A percentile compares a stretch with the other conserved stretches of the same genome.
Evolutionary conservation across 2,797 vertebrate species (phyloP).

Genomic region (Babyrousa celebensis): DNA sequence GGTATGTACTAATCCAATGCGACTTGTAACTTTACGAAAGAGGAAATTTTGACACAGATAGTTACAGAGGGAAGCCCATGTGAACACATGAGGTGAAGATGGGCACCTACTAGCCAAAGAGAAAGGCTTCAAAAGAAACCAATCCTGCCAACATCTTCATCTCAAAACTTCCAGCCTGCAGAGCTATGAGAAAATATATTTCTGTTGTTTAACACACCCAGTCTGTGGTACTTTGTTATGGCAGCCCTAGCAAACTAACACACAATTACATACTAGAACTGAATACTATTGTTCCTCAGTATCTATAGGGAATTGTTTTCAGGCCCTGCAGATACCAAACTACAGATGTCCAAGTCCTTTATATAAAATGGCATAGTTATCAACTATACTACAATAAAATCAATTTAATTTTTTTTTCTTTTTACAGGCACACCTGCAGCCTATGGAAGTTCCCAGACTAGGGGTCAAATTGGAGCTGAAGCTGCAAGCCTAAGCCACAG

Average conservation of each 20-base stretch:
- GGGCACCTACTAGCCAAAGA: not conserved
- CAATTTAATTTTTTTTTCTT: too few relatives aligned
- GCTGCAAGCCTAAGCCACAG: too few relatives aligned
- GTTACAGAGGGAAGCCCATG: not conserved
- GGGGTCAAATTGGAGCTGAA: too few relatives aligned
- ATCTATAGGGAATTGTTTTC: not conserved
- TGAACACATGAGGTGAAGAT: not conserved
- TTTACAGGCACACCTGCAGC: too few relatives aligned
- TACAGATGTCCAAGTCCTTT: not conserved
- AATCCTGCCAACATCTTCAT: not conserved
- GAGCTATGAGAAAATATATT: not conserved
- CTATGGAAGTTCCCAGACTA: too few relatives aligned
- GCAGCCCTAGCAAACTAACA: not conserved
- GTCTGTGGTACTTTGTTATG: not conserved
- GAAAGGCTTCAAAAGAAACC: not conserved
- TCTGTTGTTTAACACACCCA: not conserved
- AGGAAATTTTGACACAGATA: not conserved
- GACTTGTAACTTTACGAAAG: not conserved
- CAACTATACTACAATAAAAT: too few relatives aligned
- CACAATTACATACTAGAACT: not conserved
- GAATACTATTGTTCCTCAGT: not conserved
- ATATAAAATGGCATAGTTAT: too few relatives aligned
- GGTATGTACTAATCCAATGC: not conserved
- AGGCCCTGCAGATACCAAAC: not conserved
- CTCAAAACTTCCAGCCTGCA: not conserved